Conservation (phyloP, 2,797 vertebrate genomes). For the Ispidina picta region DNA sequence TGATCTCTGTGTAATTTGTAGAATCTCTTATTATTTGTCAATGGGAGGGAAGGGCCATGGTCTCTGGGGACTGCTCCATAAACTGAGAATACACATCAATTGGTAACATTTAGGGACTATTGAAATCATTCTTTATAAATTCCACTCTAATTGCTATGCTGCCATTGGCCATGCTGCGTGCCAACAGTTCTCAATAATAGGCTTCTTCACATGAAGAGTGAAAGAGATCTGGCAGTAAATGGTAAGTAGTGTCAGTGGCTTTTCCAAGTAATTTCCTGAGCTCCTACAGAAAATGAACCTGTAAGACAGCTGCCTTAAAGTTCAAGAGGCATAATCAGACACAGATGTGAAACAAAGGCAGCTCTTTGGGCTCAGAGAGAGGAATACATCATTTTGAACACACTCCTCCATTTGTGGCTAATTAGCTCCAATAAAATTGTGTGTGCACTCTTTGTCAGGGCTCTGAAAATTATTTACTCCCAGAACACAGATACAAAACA, state of each 20-base stretch:
- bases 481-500: neutral
- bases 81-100: neutral
- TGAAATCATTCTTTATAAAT: slow-evolving; percentile 30
- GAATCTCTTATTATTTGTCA: neutral
- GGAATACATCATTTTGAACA: slow-evolving; percentile 45
- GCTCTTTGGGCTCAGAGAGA: neutral
- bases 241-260: slow-evolving; percentile 61
- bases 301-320: slow-evolving; percentile 43
- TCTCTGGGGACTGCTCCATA: neutral
- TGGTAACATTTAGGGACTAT: slow-evolving; percentile 2
- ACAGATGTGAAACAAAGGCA: slow-evolving; percentile 62
- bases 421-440: slow-evolving; percentile 55
- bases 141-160: slow-evolving; percentile 29
- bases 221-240: slow-evolving; percentile 58
- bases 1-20: slow-evolving; percentile 22
- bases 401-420: slow-evolving; percentile 14
- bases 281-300: slow-evolving; percentile 60
- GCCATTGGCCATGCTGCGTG: neutral
- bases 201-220: slow-evolving; percentile 23
- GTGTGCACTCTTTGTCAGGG: neutral
- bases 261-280: slow-evolving; percentile 70
- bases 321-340: slow-evolving; percentile 59
- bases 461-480: neutral
- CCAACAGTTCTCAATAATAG: neutral
- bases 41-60: neutral